Base-by-base conservation (phyloP, 2,888 invertebrate species). In the Ditula angustiorana region DNA sequence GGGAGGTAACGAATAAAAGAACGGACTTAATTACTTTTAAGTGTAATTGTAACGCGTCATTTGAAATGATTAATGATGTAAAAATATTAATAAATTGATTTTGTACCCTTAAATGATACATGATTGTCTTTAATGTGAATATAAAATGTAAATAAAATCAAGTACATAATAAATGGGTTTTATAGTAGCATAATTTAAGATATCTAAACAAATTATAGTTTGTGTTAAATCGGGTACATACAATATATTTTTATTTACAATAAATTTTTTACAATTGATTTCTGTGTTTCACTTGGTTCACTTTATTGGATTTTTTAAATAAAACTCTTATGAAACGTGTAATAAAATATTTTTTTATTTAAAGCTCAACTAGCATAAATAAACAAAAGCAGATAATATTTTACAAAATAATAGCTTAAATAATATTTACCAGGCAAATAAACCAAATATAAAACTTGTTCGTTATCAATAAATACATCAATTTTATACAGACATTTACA, bases 291-390 rank as follows among this genome's bases (percentile, higher is more conserved):
- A 66, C 71, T 67, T 21, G 7, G 5, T 4, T 23, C 10, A 11
- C 16, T 44, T 30, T 16, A 0, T 0, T 10, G 2, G n/a, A n/a
- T 21, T 24, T 50, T 11, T 35, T 13, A 56, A 71, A 73, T 78
- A 74, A 85, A 82, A 85, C 76, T 53, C 71, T 7, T 66, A 73
- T 76, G 55, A 75, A 86, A 85, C 86, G 78, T 78, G 81, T 85
- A 82, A 85, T 86, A 86, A 86, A 86, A 84, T 86, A 86, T 82
- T 70, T 75, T n/a, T 87, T 85, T 86, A 87, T 83, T 70, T 86
- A 85, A 87, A 87, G 85, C 87, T 86, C 80, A 86, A 87, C 85
- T 86, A 87, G 86, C 87, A 86, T 86, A 83, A 84, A 85, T 83
- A 83, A 86, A 83, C 73, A 74, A 56, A 75, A 77, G 75, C 69